Evolutionary conservation across 2,113 vertebrate genomes (phyloP).

Genomic region (Okapia johnstoni): DNA sequence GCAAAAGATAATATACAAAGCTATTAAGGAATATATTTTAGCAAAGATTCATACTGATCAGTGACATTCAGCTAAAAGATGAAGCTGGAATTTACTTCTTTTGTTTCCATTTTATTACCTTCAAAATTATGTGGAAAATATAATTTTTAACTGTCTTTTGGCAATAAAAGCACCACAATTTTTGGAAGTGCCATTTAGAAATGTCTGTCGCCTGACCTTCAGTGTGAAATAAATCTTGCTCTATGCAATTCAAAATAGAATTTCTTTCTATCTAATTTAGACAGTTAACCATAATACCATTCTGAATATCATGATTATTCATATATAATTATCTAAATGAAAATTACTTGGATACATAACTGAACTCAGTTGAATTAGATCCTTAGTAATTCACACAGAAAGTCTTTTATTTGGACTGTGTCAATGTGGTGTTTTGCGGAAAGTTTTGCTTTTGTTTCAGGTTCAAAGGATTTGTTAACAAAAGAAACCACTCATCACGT

Average conservation of each 20-base stretch:
- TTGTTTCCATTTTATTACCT: neutral
- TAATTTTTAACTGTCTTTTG: constrained; percentile 28
- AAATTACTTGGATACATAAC: constrained; percentile 30
- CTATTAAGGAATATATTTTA: constrained; percentile 16
- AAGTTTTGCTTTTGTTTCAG: neutral
- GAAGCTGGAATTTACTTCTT: constrained; percentile 22
- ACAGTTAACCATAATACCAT: neutral
- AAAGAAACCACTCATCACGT: neutral
- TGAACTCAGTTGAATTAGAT: neutral
- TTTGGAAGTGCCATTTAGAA: constrained; percentile 56
- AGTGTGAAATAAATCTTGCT: constrained; percentile 31
- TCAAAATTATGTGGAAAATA: neutral
- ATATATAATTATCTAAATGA: constrained; percentile 40
- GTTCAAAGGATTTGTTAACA: neutral
- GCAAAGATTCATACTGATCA: constrained; percentile 21
- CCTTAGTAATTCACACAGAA: neutral
- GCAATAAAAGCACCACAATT: neutral
- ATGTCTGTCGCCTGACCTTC: constrained; percentile 31
- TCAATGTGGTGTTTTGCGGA: neutral
- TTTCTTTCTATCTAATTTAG: constrained; percentile 39
- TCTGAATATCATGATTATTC: constrained; percentile 12
- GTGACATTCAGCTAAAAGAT: constrained; percentile 26
- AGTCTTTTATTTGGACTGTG: neutral
- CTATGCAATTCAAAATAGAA: neutral
- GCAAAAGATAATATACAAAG: constrained; percentile 14